These are phyloP conservation scores for Aplodontia rufa DNA, from an alignment of 2,113 vertebrate species.

Conservation along the genomic window DNA sequence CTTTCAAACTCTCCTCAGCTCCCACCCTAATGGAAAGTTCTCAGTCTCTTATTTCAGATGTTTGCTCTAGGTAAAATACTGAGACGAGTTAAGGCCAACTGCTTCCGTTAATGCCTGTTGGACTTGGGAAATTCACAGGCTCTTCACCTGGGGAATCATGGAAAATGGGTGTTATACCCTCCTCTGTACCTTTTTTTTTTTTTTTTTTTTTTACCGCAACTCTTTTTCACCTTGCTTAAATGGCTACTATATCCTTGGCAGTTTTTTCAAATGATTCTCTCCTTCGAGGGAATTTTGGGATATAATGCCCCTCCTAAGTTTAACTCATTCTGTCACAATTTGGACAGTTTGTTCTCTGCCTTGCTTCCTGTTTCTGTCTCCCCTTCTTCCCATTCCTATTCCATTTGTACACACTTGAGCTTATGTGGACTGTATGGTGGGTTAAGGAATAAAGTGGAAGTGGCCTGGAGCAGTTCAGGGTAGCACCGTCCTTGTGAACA, in stretches of 20 bases:
- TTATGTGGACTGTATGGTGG: background rate
- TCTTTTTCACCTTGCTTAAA: background rate
- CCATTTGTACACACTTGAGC: background rate
- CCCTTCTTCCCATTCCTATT: background rate
- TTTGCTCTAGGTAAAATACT: background rate
- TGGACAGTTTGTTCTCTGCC: background rate
- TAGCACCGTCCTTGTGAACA: background rate
- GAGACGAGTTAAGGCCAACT: background rate
- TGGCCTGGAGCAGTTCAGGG: background rate
- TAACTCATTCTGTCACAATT: background rate
- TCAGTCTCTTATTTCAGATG: background rate
- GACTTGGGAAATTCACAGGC: background rate
- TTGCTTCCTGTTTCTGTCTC: background rate
- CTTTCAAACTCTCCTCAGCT: background rate
- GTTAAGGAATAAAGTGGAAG: background rate
- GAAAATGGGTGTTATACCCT: background rate
- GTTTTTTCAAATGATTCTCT: background rate
- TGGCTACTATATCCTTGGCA: background rate
- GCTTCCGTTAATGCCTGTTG: background rate
- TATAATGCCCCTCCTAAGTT: background rate
- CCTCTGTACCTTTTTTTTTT: background rate
- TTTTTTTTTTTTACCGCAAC: background rate
- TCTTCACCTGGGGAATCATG: background rate
- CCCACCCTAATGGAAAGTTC: background rate
- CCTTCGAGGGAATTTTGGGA: background rate